Evolutionary conservation across 1,140 invertebrate species (phyloP), one percentile per base, ranked within the genome.

Genomic region (Drosophila insularis): DNA sequence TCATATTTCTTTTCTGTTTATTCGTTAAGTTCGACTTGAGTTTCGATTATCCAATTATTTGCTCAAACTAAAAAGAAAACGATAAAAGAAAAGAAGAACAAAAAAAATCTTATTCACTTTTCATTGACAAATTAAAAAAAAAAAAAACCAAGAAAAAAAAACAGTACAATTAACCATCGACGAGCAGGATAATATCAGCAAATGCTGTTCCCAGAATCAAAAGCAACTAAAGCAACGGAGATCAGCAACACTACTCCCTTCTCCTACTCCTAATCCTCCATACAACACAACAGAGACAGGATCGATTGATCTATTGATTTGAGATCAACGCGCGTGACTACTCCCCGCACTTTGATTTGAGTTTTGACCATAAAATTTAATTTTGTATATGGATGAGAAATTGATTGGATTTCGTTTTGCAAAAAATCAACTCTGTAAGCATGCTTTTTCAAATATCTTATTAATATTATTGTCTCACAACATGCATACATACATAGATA

Each of bases 391-490:
- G 69, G 74, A 63, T 69, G 43, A 50, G 43, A 65, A 80, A 86
- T 90, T 90, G 81, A 66, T 81, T 90, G 82, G 82, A 89, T 81
- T 90, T 90, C 81, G 81, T 81, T 90, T 90, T 90, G 43, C 80
- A 89, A 89, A 89, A 89, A 78, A 74, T 32, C 14, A 65, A 89
- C 75, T 91, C 89, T 90, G 90, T 91, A 91, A 91, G 90, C 90
- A 91, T 91, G 90, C 87, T 82, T 91, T 78, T 85, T 63, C 43
- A 21, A 50, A 50, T 74, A 67, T 74, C 46, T 72, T 62, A 68
- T 81, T 73, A 78, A 63, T 79, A 77, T 77, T 62, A 71, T 50
- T 50, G 11, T 50, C 69, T 58, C 39, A 31, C 60, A 63, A 37
- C 64, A 56, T 69, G 64, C 40, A 58, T 68, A 55, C 23, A 27